Base-by-base conservation (phyloP, 2,113 vertebrate species). In the Mugil cephalus region DNA sequence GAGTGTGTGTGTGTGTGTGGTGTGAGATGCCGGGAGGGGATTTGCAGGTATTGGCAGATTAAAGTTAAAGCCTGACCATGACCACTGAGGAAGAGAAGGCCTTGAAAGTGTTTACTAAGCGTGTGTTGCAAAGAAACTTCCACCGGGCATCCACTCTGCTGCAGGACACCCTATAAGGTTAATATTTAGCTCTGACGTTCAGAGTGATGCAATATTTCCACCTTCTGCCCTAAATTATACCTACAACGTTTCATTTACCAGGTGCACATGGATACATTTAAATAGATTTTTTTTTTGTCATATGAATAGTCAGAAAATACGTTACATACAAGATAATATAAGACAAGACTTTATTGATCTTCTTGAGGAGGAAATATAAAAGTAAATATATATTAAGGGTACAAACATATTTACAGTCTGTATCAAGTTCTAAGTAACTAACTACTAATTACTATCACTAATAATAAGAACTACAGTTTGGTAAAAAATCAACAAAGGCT, bases 11-110 rank as follows among this genome's bases (percentile, higher is more conserved):
- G 62, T 24, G 15, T 39, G 60, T 74, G 63, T 30, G 24, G 24
- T 2, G 24, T 2, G 24, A 30, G 36, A 74, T 52, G 56, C 73
- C 6, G 0, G 17, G 10, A 30, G 62, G 65, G 79, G 82, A 79
- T 89, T 83, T 77, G 67, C 55, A 74, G 83, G 67, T 87, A 82
- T 80, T 77, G 74, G 58, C 69, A 79, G 83, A 84, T 86, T 82
- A 71, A 82, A 81, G 68, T 52, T 78, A 77, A 83, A 66, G 77
- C 74, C 35, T 10, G 7, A 17, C 69, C 17, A 8, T 51, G 71
- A 69, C 65, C 65, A 10, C 80, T 24, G 34, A 48, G 56, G 67
- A 74, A 66, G 8, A 65, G 14, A 53, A n/a, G 45, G 38, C 42
- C 64, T 43, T 60, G 53, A 79, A 79, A 82, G 42, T 85, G 73